Evolutionary conservation across 37 sponge, comb jelly and placozoan genomes (phyloP).

Genomic region (Cladorhizidae sp.): DNA sequence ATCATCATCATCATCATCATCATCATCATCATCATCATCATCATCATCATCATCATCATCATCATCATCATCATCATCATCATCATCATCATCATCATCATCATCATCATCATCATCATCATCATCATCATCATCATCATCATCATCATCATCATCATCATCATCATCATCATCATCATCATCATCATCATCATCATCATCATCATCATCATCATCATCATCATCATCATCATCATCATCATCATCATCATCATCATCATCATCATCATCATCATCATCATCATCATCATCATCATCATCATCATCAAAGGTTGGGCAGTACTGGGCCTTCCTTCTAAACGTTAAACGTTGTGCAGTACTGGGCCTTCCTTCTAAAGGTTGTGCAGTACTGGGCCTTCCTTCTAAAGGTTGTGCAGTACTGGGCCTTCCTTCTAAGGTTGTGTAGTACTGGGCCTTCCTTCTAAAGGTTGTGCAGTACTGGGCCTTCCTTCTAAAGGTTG

Average conservation of each 20-base stretch:
- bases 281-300: slow-evolving; percentile 4
- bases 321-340: too few relatives aligned
- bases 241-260: not conserved
- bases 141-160: slow-evolving; percentile 4
- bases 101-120: not conserved
- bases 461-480: too few relatives aligned
- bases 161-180: slow-evolving; percentile 2
- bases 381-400: too few relatives aligned
- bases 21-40: slow-evolving; percentile 2
- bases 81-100: not conserved
- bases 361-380: too few relatives aligned
- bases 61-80: not conserved
- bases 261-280: not conserved
- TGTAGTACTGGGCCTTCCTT: too few relatives aligned
- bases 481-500: too few relatives aligned
- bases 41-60: not conserved
- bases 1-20: not conserved
- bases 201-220: not conserved
- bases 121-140: not conserved
- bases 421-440: too few relatives aligned
- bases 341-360: too few relatives aligned
- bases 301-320: too few relatives aligned
- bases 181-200: not conserved
- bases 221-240: not conserved
- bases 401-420: too few relatives aligned